Percentiles rank a stretch among this genome's conserved stretches.
These are phyloP conservation scores for Lagria hirta DNA, from an alignment of 2,888 invertebrate species.

Conservation along the genomic window DNA sequence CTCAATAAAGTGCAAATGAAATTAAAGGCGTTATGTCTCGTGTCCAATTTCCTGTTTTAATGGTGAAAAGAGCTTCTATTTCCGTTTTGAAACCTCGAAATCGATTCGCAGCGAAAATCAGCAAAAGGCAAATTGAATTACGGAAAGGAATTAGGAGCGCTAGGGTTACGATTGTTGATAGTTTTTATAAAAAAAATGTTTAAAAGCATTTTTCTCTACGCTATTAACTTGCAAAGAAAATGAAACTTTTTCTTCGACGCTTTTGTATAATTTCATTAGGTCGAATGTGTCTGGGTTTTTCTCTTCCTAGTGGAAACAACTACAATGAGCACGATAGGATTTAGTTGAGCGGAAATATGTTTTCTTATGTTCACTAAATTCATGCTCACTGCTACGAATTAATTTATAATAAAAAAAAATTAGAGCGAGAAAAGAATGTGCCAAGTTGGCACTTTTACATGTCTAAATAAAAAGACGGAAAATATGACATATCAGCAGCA, in stretches of 20 bases:
- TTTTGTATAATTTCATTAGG: conserved; percentile 25
- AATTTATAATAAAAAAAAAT: no score
- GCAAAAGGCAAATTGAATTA: conserved; percentile 40
- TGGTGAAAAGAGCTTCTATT: conserved; percentile 8
- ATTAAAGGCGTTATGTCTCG: conserved; percentile 7
- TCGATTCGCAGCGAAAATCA: conserved; percentile 37
- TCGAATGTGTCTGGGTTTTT: conserved; percentile 22
- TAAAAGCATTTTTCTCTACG: background rate
- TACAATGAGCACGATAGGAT: conserved; percentile 2
- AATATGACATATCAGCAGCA: conserved; percentile 26
- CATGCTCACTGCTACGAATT: conserved; percentile 1
- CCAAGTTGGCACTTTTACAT: conserved; percentile 10
- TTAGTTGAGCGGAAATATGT: conserved; percentile 4
- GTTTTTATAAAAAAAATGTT: no score
- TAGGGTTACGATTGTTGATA: conserved; percentile 37
- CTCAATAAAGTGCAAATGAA: conserved; percentile 3
- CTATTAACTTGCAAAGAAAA: conserved; percentile 9
- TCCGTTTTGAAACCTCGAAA: conserved; percentile 21
- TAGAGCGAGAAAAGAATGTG: no score
- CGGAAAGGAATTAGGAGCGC: conserved; percentile 35
- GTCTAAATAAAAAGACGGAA: conserved; percentile 17
- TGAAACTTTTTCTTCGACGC: conserved; percentile 11
- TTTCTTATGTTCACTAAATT: background rate
- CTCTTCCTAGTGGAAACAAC: background rate
- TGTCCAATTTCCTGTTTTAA: conserved; percentile 7